Base-by-base conservation (phyloP, 2,888 invertebrate species). In the Galerucella calmariensis region DNA sequence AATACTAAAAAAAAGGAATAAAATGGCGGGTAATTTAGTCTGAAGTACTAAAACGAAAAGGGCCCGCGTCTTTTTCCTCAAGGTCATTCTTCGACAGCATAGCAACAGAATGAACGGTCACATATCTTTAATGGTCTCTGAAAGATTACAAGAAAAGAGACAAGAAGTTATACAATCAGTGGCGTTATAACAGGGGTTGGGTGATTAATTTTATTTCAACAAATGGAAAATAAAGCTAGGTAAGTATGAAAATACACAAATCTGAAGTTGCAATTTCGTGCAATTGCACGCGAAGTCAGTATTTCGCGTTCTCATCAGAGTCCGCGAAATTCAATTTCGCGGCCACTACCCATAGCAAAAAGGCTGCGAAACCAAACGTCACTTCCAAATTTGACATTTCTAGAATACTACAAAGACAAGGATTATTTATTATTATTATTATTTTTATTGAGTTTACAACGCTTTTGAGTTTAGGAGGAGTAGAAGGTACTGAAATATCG, bases 21-120 rank as follows among this genome's bases (percentile, higher is more conserved):
- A 69, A 59, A 48, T 48, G 27, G 46, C 63, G 70, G 67, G 46
- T 73, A 71, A 71, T 65, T 71, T 65, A 65, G 65, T 56, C 53
- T 63, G 70, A 51, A 65, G 56, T 63, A 61, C 41, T 67, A 16
- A 59, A 62, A 62, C 59, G 72, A 67, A 74, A 63, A 65, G 56
- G 77, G 74, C 74, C 75, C 56, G 77, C 59, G 51, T 69, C 69
- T 67, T 72, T 72, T 72, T 20, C 56, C 65, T 59, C 68, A 63
- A 72, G 73, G 66, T 62, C 72, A 62, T 63, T 77, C 68, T 67
- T 71, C 61, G 51, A 59, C 74, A 53, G 77, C 77, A 75, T 77
- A 77, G 77, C 77, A 77, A 77, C 77, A 72, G 74, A 72, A 75
- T 74, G 71, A 71, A 72, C 77, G 75, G 75, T 77, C 77, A 77